Evolutionary conservation across 2,113 vertebrate species (phyloP).

Genomic region (Saccopteryx bilineata): DNA sequence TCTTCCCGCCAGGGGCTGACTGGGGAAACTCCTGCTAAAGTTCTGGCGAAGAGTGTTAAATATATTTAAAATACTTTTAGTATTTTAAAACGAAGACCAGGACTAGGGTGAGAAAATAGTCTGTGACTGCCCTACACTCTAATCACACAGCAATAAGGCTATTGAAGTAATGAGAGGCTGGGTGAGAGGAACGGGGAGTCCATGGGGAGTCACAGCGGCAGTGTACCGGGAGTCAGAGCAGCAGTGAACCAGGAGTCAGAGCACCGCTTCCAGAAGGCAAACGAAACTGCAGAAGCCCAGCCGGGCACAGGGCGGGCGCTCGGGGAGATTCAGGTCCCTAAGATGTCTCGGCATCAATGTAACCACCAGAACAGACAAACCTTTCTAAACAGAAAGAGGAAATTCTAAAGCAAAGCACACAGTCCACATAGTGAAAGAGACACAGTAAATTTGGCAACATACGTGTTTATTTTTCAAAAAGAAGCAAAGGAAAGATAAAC

Average conservation of each 20-base stretch:
- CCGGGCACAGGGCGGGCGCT: neutral
- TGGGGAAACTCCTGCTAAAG: neutral
- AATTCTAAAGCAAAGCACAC: neutral
- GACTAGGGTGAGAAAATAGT: neutral
- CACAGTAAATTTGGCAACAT: neutral
- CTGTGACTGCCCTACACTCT: neutral
- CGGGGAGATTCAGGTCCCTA: too few relatives aligned
- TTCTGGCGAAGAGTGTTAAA: neutral
- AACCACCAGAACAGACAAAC: neutral
- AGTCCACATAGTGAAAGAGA: neutral
- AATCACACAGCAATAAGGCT: neutral
- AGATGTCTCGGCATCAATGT: neutral
- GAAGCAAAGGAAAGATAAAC: neutral
- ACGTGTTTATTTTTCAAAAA: conserved; percentile 12
- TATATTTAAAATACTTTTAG: neutral
- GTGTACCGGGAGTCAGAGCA: too few relatives aligned
- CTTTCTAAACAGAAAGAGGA: conserved; percentile 22
- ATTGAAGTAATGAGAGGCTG: neutral
- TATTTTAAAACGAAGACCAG: conserved; percentile 4
- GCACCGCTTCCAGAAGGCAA: neutral
- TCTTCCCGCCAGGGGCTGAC: neutral
- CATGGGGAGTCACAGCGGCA: neutral
- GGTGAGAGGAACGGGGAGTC: neutral
- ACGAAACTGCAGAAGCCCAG: neutral
- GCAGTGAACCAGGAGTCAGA: too few relatives aligned